phyloP scores from a whole-genome alignment of 2,888 invertebrate genomes.

The Mythimna pallens region DNA sequence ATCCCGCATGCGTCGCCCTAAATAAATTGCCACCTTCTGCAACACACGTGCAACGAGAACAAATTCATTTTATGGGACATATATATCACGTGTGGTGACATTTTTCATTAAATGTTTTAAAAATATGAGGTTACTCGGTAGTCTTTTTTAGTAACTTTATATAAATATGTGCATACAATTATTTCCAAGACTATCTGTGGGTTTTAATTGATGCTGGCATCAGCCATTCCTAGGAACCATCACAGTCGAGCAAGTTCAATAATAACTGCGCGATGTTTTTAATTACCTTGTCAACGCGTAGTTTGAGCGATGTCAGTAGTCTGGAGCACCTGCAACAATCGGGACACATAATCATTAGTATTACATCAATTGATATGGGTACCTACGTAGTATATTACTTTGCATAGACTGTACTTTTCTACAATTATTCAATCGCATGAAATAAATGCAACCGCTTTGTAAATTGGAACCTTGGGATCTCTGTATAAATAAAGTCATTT shows the following conservation, averaged over 20 bases:
- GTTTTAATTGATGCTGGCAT: slow-evolving; percentile 50
- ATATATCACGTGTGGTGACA: slow-evolving; percentile 41
- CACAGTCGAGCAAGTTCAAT: slow-evolving; percentile 61
- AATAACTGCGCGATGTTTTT: slow-evolving; percentile 66
- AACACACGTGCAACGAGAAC: slow-evolving; percentile 48
- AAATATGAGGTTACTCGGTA: slow-evolving; percentile 21
- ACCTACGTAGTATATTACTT: slow-evolving; percentile 11
- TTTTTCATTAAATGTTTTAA: slow-evolving; percentile 48
- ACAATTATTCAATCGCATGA: slow-evolving; percentile 6
- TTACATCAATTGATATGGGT: slow-evolving; percentile 24
- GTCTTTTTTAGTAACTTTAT: slow-evolving; percentile 19
- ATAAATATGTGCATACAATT: slow-evolving; percentile 16
- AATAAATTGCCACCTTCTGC: slow-evolving; percentile 55
- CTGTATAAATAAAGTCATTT: slow-evolving; percentile 15
- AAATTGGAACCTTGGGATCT: slow-evolving; percentile 2
- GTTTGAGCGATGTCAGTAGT: slow-evolving; percentile 66
- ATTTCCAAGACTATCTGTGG: slow-evolving; percentile 21
- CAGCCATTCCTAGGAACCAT: slow-evolving; percentile 64
- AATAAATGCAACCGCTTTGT: slow-evolving; percentile 6
- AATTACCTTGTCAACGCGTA: slow-evolving; percentile 78
- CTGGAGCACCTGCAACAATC: slow-evolving; percentile 76
- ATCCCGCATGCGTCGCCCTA: slow-evolving; percentile 76
- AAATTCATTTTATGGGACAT: slow-evolving; percentile 47
- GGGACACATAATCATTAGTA: slow-evolving; percentile 66
- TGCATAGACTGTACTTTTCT: neutral